Conservation (phyloP, 2,888 invertebrate genomes). For the Oscheius sp. region DNA sequence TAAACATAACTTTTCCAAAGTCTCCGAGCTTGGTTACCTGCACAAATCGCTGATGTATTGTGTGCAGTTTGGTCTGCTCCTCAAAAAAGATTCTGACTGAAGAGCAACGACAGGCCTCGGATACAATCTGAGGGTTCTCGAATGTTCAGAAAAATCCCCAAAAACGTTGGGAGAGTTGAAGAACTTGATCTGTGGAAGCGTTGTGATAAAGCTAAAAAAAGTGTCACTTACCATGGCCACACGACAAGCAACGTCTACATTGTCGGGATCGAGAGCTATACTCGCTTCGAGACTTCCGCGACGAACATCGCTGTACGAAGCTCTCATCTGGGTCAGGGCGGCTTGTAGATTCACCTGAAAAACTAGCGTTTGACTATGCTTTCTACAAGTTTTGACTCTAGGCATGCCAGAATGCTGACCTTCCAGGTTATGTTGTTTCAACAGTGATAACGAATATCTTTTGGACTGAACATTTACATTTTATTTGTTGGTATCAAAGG, state of each 20-base stretch:
- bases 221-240: constrained; percentile 87
- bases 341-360: constrained; percentile 61
- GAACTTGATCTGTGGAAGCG: constrained; percentile 83
- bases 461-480: no score
- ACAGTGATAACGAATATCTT: no score
- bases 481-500: no score
- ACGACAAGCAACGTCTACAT: constrained; percentile 95
- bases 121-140: constrained; percentile 92
- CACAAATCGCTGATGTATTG: constrained; percentile 91
- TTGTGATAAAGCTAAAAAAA: not conserved
- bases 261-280: constrained; percentile 84
- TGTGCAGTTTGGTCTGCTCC: constrained; percentile 89
- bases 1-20: constrained; percentile 4
- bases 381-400: no score
- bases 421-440: constrained; percentile 80
- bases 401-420: constrained; percentile 76
- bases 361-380: not conserved
- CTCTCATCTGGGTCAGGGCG: constrained; percentile 82
- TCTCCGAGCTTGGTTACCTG: constrained; percentile 42
- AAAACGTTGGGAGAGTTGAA: constrained; percentile 96
- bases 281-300: constrained; percentile 53
- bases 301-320: constrained; percentile 44
- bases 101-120: constrained; percentile 98
- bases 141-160: constrained; percentile 97
- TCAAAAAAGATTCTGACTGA: constrained; percentile 86